A percentile compares a stretch with the other conserved stretches of the same genome.
Conservation (phyloP, 2,797 vertebrate genomes). For the Coilia nasus region DNA sequence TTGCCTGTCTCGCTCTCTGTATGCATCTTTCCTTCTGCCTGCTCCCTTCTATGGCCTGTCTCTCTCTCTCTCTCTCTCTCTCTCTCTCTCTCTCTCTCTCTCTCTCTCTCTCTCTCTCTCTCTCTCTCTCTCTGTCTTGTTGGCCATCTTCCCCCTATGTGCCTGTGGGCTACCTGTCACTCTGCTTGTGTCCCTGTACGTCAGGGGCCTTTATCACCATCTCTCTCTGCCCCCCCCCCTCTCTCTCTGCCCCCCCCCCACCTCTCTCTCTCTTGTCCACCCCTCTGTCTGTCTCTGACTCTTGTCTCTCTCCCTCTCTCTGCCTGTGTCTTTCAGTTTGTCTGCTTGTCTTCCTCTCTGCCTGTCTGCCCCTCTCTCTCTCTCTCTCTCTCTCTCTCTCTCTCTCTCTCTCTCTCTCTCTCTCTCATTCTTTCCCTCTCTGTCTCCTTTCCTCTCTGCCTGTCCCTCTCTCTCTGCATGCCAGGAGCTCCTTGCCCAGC, state of each 20-base stretch:
- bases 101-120: too few species aligned
- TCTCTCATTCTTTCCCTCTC: background rate
- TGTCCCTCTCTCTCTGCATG: slow-evolving; percentile 1
- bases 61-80: too few species aligned
- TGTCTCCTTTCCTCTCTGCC: background rate
- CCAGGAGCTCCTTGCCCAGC: slow-evolving; percentile 35
- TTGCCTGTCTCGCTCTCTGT: too few species aligned
- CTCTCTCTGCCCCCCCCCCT: too few species aligned
- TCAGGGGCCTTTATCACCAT: too few species aligned
- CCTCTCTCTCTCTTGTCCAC: background rate
- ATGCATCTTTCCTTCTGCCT: too few species aligned
- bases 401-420: background rate
- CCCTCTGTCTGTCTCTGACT: background rate
- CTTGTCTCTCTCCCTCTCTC: background rate
- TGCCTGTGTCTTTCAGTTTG: background rate
- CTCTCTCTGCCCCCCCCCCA: too few species aligned
- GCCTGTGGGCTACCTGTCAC: background rate
- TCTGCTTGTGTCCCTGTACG: too few species aligned
- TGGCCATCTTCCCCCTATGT: too few species aligned
- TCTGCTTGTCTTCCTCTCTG: background rate
- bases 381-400: background rate
- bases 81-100: background rate
- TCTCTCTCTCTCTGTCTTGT: too few species aligned
- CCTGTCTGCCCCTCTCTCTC: background rate
- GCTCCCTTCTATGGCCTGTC: too few species aligned